A percentile compares a stretch with the other conserved stretches of the same genome.
phyloP scores from a whole-genome alignment of 2,797 vertebrate species.

The Alca torda region DNA sequence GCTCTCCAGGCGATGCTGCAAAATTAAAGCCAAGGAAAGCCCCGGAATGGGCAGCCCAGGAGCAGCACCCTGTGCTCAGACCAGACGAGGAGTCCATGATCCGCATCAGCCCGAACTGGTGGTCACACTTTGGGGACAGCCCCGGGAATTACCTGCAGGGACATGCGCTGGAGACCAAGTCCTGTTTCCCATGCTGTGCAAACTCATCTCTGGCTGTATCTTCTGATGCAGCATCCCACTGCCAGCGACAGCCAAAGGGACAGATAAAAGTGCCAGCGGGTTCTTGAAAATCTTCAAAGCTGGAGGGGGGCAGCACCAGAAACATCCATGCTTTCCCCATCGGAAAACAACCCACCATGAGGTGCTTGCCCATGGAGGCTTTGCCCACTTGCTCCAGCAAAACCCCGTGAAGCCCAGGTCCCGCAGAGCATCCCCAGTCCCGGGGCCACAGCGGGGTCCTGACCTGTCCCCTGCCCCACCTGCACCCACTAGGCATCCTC shows the following conservation, averaged over 20 bases:
- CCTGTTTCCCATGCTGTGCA: fast-evolving
- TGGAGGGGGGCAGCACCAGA: background rate
- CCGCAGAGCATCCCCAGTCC: background rate
- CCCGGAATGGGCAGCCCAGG: background rate
- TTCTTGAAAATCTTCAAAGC: background rate
- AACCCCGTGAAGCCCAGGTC: background rate
- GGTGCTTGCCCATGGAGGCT: background rate
- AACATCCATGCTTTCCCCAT: background rate
- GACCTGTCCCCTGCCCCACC: background rate
- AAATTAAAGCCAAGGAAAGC: background rate
- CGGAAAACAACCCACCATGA: background rate
- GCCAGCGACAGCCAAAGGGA: background rate
- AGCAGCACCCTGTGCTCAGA: background rate
- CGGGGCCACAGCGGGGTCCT: no score
- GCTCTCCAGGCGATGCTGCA: constrained; percentile 55
- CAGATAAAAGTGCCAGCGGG: fast-evolving
- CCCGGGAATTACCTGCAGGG: background rate
- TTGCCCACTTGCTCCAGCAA: background rate
- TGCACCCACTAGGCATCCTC: background rate
- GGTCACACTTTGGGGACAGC: fast-evolving
- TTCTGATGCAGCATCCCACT: background rate
- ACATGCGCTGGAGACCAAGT: fast-evolving
- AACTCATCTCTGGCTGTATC: background rate
- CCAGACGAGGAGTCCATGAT: fast-evolving
- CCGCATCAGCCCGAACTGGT: fast-evolving